A percentile compares a stretch with the other conserved stretches of the same genome.
These are phyloP conservation scores for Folsomia candida DNA, from an alignment of 2,888 invertebrate genomes.

Conservation along the genomic window DNA sequence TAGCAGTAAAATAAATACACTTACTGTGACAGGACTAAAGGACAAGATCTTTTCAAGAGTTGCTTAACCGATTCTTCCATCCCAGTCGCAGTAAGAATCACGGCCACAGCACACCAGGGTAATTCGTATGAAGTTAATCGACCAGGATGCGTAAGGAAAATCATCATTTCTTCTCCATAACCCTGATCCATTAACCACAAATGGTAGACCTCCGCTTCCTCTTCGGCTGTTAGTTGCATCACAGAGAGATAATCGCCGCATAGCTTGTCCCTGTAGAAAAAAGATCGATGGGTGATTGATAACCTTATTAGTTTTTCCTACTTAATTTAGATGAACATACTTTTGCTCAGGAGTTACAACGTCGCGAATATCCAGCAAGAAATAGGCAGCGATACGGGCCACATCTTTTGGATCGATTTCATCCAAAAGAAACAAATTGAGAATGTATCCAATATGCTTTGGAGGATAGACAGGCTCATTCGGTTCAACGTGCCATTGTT, in stretches of 20 bases:
- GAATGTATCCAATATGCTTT: slow-evolving; percentile 44
- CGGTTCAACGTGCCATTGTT: slow-evolving; percentile 43
- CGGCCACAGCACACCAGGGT: slow-evolving; percentile 46
- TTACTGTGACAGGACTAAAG: slow-evolving; percentile 43
- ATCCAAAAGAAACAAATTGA: slow-evolving; percentile 47
- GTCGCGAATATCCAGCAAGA: slow-evolving; percentile 40
- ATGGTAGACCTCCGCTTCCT: slow-evolving; percentile 41
- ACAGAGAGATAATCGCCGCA: slow-evolving; percentile 46
- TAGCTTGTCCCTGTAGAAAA: slow-evolving; percentile 24
- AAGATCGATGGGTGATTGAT: too few species aligned
- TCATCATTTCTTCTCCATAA: slow-evolving; percentile 27
- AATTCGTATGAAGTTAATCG: slow-evolving; percentile 35
- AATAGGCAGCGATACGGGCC: slow-evolving; percentile 47
- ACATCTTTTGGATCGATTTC: slow-evolving; percentile 39
- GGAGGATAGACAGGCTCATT: slow-evolving; percentile 46
- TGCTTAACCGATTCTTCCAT: slow-evolving; percentile 31
- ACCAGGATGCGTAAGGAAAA: slow-evolving; percentile 36
- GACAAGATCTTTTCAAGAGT: slow-evolving; percentile 41
- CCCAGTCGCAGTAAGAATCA: slow-evolving; percentile 38
- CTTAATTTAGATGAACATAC: not conserved
- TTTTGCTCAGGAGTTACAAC: not conserved
- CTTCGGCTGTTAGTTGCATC: slow-evolving; percentile 35
- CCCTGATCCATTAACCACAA: slow-evolving; percentile 49
- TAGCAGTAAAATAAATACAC: too few species aligned
- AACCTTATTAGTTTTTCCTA: not conserved